A percentile compares a stretch with the other conserved stretches of the same genome.
phyloP scores from a whole-genome alignment of 35 echinoderm and acorn worm species.

The Hemicentrotus pulcherrimus region DNA sequence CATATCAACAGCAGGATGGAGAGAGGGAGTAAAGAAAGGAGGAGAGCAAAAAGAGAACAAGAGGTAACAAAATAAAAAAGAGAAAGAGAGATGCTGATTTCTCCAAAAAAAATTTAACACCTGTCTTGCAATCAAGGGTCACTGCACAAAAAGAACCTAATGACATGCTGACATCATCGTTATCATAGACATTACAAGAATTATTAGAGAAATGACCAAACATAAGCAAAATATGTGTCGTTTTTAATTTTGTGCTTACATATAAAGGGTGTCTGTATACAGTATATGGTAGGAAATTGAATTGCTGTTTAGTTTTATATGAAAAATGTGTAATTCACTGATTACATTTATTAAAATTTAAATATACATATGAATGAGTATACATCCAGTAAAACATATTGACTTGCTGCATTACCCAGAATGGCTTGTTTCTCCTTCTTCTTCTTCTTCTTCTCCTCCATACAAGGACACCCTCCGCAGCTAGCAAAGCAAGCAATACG shows the following conservation, averaged over 20 bases:
- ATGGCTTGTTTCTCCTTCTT: conserved; percentile 57
- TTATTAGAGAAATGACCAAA: too few species aligned
- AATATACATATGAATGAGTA: background rate
- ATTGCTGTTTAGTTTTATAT: too few species aligned
- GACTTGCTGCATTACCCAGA: conserved; percentile 41
- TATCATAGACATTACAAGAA: too few species aligned
- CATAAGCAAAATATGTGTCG: too few species aligned
- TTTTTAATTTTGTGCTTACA: too few species aligned
- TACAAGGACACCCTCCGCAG: conserved; percentile 72
- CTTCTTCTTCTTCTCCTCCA: conserved; percentile 70
- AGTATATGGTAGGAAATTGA: too few species aligned
- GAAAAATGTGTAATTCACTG: too few species aligned
- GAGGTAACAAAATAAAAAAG: background rate
- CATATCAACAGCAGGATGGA: background rate
- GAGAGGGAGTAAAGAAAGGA: background rate
- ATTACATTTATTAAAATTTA: too few species aligned
- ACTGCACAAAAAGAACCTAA: too few species aligned
- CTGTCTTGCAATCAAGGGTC: background rate
- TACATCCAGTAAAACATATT: background rate
- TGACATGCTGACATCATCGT: too few species aligned
- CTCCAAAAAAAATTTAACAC: too few species aligned
- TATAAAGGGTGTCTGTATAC: too few species aligned
- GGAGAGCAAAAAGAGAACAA: background rate
- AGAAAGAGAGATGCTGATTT: background rate
- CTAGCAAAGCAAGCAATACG: conserved; percentile 66